A percentile compares a stretch with the other conserved stretches of the same genome.
phyloP scores from a whole-genome alignment of 2,113 vertebrate species.

The Baryphthengus martii region DNA sequence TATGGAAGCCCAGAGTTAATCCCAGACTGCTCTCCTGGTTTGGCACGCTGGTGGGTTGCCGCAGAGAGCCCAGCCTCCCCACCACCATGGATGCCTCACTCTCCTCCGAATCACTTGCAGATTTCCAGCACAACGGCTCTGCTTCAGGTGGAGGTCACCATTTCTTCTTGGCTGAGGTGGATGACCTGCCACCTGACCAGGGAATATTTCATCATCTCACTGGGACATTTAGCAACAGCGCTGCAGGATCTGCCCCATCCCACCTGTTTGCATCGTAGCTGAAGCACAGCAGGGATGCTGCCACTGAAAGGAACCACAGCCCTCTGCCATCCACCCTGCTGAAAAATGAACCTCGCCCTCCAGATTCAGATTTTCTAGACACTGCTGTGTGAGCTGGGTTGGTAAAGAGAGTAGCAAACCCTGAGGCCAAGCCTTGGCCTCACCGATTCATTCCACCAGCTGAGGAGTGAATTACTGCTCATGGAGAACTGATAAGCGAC shows the following conservation, averaged over 20 bases:
- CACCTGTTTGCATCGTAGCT: not conserved
- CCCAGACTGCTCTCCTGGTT: not conserved
- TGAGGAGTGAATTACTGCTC: not conserved
- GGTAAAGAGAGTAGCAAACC: not conserved
- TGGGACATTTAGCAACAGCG: fast-evolving
- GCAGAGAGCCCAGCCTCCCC: not conserved
- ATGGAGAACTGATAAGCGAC: not conserved
- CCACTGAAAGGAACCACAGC: not conserved
- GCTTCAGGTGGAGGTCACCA: not conserved
- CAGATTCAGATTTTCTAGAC: not conserved
- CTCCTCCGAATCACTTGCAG: not conserved
- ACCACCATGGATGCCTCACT: fast-evolving
- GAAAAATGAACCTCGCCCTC: not conserved
- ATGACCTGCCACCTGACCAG: fast-evolving
- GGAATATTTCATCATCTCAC: not conserved
- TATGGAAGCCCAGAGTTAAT: not conserved
- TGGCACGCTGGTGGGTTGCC: not conserved
- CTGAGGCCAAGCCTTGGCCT: not conserved
- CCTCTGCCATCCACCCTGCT: not conserved
- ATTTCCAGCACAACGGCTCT: not conserved
- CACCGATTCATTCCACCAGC: not conserved
- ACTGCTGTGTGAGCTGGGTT: not conserved
- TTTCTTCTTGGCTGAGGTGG: not conserved
- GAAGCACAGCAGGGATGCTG: not conserved
- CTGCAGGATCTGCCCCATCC: not conserved